Conservation (phyloP, 2,888 invertebrate species). For the Ischnus inquisitorius region DNA sequence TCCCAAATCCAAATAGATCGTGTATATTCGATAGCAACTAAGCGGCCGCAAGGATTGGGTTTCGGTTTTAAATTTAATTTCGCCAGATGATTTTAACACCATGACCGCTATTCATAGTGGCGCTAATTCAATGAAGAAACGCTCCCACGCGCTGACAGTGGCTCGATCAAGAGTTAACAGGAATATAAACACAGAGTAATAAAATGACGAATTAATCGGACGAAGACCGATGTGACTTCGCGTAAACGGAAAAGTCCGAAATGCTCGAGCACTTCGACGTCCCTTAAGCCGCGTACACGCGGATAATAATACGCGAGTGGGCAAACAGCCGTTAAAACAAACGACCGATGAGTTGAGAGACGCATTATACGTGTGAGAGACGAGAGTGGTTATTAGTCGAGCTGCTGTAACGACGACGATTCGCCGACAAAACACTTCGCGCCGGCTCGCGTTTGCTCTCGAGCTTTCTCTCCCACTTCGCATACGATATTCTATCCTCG, state of each 20-base stretch:
- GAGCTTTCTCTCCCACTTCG: slow-evolving; percentile 27
- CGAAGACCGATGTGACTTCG: not conserved
- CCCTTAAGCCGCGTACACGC: slow-evolving; percentile 9
- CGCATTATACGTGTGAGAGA: slow-evolving; percentile 39
- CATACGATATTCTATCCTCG: slow-evolving; percentile 9
- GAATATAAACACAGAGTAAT: slow-evolving; percentile 3
- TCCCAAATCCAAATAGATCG: not conserved
- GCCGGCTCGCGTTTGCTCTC: slow-evolving; percentile 12
- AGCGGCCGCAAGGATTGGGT: no score
- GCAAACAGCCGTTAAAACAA: slow-evolving; percentile 47
- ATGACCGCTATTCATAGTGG: no score
- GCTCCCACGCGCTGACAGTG: not conserved
- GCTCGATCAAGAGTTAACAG: not conserved
- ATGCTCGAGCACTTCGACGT: slow-evolving; percentile 6
- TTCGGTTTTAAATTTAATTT: no score
- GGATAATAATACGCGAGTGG: slow-evolving; percentile 37
- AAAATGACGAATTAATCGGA: slow-evolving; percentile 6
- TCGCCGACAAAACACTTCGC: slow-evolving; percentile 47
- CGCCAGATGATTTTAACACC: no score
- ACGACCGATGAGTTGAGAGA: slow-evolving; percentile 49
- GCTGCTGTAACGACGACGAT: slow-evolving; percentile 39
- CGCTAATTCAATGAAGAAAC: no score
- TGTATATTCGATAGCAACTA: no score
- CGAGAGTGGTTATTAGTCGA: slow-evolving; percentile 44
- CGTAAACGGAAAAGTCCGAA: not conserved